Percentiles rank a stretch among this genome's conserved stretches.
These are phyloP conservation scores for Scartelaos histophorus DNA, from an alignment of 2,113 vertebrate genomes.

Conservation along the genomic window DNA sequence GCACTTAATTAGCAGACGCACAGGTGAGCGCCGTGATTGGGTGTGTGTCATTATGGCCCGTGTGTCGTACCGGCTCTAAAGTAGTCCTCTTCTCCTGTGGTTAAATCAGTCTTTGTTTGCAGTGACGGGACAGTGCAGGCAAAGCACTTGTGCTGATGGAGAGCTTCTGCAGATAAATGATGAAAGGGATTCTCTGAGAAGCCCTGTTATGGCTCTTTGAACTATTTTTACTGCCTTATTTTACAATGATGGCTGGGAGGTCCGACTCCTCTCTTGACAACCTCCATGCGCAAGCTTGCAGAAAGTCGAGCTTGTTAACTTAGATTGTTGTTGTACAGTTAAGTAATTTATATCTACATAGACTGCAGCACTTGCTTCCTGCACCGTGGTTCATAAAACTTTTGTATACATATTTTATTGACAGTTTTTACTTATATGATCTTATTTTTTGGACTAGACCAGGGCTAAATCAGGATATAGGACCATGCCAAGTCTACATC, in stretches of 20 bases:
- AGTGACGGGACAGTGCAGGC: constrained; percentile 53
- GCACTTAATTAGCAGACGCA: constrained; percentile 52
- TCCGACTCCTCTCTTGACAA: constrained; percentile 48
- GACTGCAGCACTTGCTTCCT: constrained; percentile 3
- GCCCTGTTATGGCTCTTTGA: constrained; percentile 68
- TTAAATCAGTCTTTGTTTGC: constrained; percentile 66
- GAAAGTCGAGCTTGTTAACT: constrained; percentile 42
- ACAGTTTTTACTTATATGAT: background rate
- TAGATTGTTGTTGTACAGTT: constrained; percentile 27
- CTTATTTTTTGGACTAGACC: background rate
- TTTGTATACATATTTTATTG: background rate
- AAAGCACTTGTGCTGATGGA: constrained; percentile 71
- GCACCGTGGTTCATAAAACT: background rate
- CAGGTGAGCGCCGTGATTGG: constrained; percentile 28
- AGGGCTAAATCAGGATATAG: too few relatives aligned
- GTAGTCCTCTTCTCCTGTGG: constrained; percentile 13
- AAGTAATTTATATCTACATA: constrained; percentile 21
- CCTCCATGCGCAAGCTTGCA: constrained; percentile 31
- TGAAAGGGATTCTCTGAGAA: constrained; percentile 73
- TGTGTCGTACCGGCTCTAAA: constrained; percentile 16
- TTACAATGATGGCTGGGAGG: constrained; percentile 67
- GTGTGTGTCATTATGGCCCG: constrained; percentile 31
- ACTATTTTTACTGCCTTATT: constrained; percentile 75
- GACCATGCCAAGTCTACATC: too few relatives aligned
- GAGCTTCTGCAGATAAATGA: constrained; percentile 76